Conservation (phyloP, 2,113 vertebrate genomes). For the Serinus canaria region DNA sequence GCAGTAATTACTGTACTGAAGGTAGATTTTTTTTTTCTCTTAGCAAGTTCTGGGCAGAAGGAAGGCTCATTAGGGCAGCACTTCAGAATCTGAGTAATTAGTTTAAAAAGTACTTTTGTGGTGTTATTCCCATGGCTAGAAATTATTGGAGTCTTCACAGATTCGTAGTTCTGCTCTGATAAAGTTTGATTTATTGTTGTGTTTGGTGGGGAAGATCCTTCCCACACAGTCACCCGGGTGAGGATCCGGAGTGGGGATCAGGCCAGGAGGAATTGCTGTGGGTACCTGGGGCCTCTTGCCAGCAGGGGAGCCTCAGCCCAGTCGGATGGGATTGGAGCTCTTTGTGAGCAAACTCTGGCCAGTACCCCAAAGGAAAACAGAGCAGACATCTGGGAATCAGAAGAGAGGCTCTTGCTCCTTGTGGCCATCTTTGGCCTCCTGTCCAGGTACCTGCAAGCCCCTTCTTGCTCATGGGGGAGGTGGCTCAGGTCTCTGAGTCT, state of each 20-base stretch:
- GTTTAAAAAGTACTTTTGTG: conserved; percentile 83
- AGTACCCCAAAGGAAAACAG: background rate
- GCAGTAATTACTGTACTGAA: conserved; percentile 82
- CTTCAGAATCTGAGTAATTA: conserved; percentile 80
- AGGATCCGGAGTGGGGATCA: background rate
- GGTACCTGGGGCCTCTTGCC: background rate
- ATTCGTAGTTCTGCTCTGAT: conserved; percentile 68
- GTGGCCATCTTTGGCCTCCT: background rate
- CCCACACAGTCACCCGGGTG: conserved; percentile 1
- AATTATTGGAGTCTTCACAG: conserved; percentile 72
- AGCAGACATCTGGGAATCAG: background rate
- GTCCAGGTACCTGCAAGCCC: background rate
- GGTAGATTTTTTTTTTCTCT: conserved; percentile 76
- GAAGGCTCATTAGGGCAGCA: conserved; percentile 78
- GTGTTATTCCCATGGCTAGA: conserved; percentile 77
- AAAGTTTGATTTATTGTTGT: conserved; percentile 70
- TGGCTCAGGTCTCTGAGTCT: background rate
- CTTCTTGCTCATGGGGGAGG: background rate
- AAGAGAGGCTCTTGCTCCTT: background rate
- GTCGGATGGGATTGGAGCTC: background rate
- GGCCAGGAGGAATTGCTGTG: background rate
- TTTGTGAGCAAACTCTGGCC: background rate
- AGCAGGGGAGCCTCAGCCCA: background rate
- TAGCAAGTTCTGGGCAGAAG: conserved; percentile 77
- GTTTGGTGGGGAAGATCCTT: conserved; percentile 31